Conservation (phyloP, 1,140 invertebrate genomes). For the Epicauta chinensis region DNA sequence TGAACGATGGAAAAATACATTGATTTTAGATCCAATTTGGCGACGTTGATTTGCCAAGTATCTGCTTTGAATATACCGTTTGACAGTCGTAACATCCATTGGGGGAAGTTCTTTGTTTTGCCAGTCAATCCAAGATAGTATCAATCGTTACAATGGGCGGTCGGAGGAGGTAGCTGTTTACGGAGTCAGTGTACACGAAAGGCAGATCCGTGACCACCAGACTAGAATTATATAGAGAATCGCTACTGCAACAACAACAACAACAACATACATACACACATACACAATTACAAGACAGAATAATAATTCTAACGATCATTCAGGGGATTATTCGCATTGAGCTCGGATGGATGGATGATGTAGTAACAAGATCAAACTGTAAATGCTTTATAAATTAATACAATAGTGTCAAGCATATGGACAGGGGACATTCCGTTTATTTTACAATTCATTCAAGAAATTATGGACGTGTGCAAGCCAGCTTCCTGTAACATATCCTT, state of each 20-base stretch:
- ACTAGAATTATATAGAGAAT: conserved; percentile 24
- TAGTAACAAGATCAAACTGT: conserved; percentile 1
- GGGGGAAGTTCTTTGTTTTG: too few species aligned
- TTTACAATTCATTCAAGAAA: conserved; percentile 4
- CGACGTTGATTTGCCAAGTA: too few species aligned
- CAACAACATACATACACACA: conserved; percentile 9
- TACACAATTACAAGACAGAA: conserved; percentile 18
- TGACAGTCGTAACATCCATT: too few species aligned
- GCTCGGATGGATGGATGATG: conserved; percentile 1
- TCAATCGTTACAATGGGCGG: conserved; percentile 21
- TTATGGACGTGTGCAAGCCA: conserved; percentile 10
- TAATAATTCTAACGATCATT: conserved; percentile 1
- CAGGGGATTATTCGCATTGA: conserved; percentile 6
- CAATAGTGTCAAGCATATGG: too few species aligned
- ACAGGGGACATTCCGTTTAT: not conserved
- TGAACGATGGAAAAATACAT: too few species aligned
- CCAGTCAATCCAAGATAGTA: conserved; percentile 11
- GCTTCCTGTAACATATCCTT: conserved; percentile 7
- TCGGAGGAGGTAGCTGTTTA: conserved; percentile 18
- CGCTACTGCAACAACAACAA: conserved; percentile 14
- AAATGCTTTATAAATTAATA: not conserved
- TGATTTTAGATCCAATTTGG: too few species aligned
- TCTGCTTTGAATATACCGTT: too few species aligned
- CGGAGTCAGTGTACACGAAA: conserved; percentile 22
- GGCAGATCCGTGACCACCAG: conserved; percentile 23